Conservation (phyloP, 2,888 invertebrate species). For the Pterobdella sp. region DNA sequence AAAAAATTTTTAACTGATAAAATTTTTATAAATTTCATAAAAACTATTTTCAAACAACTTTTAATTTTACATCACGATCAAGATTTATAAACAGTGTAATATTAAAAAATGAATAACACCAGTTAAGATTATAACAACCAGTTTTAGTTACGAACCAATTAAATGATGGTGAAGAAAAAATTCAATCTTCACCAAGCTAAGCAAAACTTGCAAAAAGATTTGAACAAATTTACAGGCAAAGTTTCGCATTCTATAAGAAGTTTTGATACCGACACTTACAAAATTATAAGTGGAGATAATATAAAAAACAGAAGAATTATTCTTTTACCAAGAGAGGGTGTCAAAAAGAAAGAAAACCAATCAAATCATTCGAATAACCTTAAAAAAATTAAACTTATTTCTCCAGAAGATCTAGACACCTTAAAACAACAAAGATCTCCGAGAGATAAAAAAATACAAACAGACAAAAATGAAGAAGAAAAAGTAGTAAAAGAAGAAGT, state of each 20-base stretch:
- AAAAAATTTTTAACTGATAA: too few relatives aligned
- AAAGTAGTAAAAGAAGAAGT: too few relatives aligned
- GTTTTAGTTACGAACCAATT: neutral
- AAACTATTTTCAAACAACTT: neutral
- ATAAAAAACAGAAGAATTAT: neutral
- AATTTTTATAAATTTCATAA: neutral
- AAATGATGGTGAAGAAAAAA: neutral
- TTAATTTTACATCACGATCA: neutral
- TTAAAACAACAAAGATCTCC: neutral
- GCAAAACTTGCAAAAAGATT: too few relatives aligned
- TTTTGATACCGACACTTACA: neutral
- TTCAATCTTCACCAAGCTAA: too few relatives aligned
- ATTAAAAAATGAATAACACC: neutral
- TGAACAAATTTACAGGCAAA: neutral
- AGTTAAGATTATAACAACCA: neutral
- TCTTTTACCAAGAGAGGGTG: neutral
- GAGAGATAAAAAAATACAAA: neutral
- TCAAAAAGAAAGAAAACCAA: neutral
- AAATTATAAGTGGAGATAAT: constrained; percentile 1
- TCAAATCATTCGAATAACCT: neutral
- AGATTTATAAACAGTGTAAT: neutral
- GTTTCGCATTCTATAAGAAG: constrained; percentile 2
- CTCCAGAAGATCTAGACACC: neutral
- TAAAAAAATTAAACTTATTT: neutral
- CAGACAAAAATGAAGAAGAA: neutral